phyloP scores from a whole-genome alignment of 2,888 invertebrate species.

The Catonia carolina region DNA sequence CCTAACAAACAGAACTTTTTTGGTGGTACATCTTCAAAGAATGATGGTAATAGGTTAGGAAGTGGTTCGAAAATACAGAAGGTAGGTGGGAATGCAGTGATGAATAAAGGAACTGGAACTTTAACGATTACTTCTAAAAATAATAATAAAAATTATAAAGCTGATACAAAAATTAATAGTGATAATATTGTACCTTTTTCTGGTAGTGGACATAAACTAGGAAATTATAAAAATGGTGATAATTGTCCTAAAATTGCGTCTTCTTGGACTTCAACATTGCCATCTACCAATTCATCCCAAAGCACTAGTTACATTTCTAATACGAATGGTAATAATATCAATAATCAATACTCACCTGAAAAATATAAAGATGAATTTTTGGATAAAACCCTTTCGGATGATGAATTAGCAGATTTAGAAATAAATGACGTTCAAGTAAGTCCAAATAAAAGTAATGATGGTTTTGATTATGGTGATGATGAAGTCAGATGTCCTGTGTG shows the following conservation, averaged over 20 bases:
- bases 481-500: slow-evolving; percentile 47
- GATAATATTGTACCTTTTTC: slow-evolving; percentile 28
- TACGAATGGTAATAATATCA: not conserved
- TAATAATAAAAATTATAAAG: slow-evolving; percentile 23
- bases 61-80: not conserved
- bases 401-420: slow-evolving; percentile 2
- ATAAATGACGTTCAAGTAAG: not conserved
- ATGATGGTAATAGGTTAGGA: not conserved
- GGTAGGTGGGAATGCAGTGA: slow-evolving; percentile 26
- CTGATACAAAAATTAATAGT: slow-evolving; percentile 22
- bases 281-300: not conserved
- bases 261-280: slow-evolving; percentile 3
- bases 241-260: slow-evolving; percentile 15
- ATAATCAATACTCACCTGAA: slow-evolving; percentile 39
- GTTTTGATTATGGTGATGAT: not conserved
- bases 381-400: not conserved
- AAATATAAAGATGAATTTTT: slow-evolving; percentile 42
- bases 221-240: slow-evolving; percentile 14
- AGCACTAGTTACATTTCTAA: not conserved
- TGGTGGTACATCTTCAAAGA: not conserved
- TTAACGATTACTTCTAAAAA: slow-evolving; percentile 30
- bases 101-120: slow-evolving; percentile 33
- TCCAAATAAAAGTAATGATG: not conserved
- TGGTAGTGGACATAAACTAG: slow-evolving; percentile 32
- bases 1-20: too few relatives aligned